Conservation (phyloP, 1,140 invertebrate genomes). For the Eufriesea mexicana region DNA sequence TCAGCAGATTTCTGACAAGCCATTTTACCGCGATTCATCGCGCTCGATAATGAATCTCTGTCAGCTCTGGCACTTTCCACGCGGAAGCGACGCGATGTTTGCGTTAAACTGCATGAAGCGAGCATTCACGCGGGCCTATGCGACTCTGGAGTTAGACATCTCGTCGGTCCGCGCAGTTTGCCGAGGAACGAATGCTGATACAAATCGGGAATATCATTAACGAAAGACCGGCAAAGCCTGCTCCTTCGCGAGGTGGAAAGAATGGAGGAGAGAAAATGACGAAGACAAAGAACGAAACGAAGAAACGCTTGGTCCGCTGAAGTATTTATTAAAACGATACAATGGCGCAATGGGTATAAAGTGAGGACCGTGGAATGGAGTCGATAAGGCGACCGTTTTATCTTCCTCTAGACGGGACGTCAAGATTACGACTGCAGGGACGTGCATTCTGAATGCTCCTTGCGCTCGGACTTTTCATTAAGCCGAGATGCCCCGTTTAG, state of each 20-base stretch:
- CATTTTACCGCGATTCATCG: not conserved
- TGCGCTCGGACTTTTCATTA: not conserved
- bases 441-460: not conserved
- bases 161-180: too few relatives aligned
- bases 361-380: too few relatives aligned
- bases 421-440: constrained; percentile 10
- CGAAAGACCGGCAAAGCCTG: not conserved
- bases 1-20: not conserved
- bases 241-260: not conserved
- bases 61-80: not conserved
- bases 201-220: not conserved
- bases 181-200: too few relatives aligned
- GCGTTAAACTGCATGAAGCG: too few relatives aligned
- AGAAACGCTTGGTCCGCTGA: not conserved
- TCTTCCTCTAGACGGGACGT: constrained; percentile 3
- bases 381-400: constrained; percentile 8
- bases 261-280: not conserved
- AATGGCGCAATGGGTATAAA: not conserved
- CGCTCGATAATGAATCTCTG: not conserved
- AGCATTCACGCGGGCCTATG: too few relatives aligned
- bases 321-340: constrained; percentile 11
- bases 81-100: not conserved
- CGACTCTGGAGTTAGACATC: too few relatives aligned
- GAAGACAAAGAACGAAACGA: not conserved
- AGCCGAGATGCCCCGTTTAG: not conserved